Conservation (phyloP, 2,797 vertebrate species). For the Enoplosus armatus region DNA sequence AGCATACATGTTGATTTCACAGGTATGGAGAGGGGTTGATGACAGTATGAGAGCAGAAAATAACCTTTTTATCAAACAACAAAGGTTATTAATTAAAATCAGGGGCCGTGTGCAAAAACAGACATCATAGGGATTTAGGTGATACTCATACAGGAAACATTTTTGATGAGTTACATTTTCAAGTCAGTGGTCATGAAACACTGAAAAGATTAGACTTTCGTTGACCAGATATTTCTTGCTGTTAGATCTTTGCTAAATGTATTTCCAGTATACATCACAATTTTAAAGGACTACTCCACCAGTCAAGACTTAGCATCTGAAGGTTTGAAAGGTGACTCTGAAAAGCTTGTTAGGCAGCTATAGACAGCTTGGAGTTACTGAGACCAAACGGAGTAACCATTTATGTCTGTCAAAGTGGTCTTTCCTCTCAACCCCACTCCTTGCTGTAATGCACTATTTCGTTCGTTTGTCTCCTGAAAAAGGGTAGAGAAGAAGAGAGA, state of each 20-base stretch:
- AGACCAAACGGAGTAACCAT: neutral
- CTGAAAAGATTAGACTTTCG: neutral
- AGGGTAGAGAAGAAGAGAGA: neutral
- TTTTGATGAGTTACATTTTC: neutral
- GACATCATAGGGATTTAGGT: neutral
- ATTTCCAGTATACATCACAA: neutral
- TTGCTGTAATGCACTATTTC: slow-evolving; percentile 9
- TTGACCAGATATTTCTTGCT: neutral
- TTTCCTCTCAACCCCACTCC: neutral
- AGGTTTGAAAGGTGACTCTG: neutral
- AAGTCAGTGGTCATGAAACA: neutral
- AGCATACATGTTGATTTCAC: slow-evolving; percentile 13
- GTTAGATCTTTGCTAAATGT: neutral
- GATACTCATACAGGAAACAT: neutral
- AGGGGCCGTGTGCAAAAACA: neutral
- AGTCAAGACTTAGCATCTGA: neutral
- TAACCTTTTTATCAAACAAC: slow-evolving; percentile 9
- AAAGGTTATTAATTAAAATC: neutral
- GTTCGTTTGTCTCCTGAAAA: slow-evolving; percentile 13
- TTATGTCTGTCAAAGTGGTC: slow-evolving; percentile 4
- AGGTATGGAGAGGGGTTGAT: neutral
- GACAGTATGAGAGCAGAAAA: neutral
- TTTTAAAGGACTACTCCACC: neutral
- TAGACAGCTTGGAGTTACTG: neutral
- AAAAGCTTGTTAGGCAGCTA: neutral